These are phyloP conservation scores for Ciona savignyi DNA, from an alignment of 23 tunicate species.

Conservation along the genomic window DNA sequence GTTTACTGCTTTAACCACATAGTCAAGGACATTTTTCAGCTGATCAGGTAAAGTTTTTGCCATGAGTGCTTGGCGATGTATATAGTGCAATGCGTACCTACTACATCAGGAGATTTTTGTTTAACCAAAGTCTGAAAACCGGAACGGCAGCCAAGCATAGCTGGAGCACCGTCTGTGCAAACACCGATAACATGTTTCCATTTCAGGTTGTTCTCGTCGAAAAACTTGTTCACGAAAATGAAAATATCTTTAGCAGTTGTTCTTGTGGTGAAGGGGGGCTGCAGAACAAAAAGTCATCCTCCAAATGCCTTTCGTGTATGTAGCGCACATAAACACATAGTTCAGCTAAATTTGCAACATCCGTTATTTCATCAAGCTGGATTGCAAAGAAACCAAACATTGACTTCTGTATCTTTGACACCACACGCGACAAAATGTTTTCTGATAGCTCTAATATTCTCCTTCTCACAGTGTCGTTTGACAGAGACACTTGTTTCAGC, in stretches of 20 bases:
- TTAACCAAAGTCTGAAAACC: slow-evolving; percentile 39
- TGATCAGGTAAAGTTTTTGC: slow-evolving; percentile 23
- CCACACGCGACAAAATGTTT: slow-evolving; percentile 62
- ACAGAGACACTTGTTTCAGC: slow-evolving; percentile 47
- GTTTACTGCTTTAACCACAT: slow-evolving; percentile 31
- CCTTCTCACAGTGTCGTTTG: slow-evolving; percentile 60
- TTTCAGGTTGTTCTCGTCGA: slow-evolving; percentile 30
- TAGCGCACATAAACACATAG: slow-evolving; percentile 42
- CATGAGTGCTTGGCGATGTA: slow-evolving; percentile 22
- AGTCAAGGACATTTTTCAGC: slow-evolving; percentile 13
- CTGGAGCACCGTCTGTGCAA: slow-evolving; percentile 67
- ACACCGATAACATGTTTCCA: slow-evolving; percentile 53
- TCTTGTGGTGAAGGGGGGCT: no score
- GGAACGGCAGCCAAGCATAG: slow-evolving; percentile 58
- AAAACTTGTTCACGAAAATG: slow-evolving; percentile 24
- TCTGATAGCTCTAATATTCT: slow-evolving; percentile 48
- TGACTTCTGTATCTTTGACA: slow-evolving; percentile 46
- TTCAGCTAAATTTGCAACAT: slow-evolving; percentile 47
- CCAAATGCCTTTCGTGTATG: slow-evolving; percentile 45
- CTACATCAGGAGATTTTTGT: slow-evolving; percentile 34
- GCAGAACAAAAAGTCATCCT: no score
- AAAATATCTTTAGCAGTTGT: slow-evolving; percentile 38
- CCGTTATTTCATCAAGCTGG: slow-evolving; percentile 59
- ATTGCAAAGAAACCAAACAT: slow-evolving; percentile 45
- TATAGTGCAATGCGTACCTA: slow-evolving; percentile 30